A percentile compares a stretch with the other conserved stretches of the same genome.
Conservation (phyloP, 2,113 vertebrate species). For the Genyomyrus donnyi region DNA sequence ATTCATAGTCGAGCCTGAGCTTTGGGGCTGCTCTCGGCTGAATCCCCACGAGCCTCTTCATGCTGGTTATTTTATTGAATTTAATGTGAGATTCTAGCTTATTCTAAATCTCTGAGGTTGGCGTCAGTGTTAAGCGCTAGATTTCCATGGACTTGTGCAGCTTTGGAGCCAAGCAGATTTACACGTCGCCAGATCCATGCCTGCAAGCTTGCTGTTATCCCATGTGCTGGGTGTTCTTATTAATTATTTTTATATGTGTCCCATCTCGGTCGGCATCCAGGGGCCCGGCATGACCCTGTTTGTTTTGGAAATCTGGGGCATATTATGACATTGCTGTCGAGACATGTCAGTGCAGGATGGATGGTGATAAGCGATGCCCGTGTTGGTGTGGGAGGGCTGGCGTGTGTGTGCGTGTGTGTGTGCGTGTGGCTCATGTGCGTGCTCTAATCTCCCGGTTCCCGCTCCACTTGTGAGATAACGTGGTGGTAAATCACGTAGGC, state of each 20-base stretch:
- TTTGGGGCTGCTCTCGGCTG: not conserved
- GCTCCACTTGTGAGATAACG: not conserved
- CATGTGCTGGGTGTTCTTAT: not conserved
- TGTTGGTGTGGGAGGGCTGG: not conserved
- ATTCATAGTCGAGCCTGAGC: not conserved
- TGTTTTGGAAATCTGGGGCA: constrained; percentile 19
- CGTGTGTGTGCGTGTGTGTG: constrained; percentile 3
- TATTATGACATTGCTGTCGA: constrained; percentile 11
- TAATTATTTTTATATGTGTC: not conserved
- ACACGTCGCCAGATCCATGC: not conserved
- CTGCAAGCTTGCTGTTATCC: not conserved
- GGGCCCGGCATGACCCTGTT: not conserved
- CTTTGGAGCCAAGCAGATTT: not conserved
- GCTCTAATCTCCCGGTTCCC: not conserved
- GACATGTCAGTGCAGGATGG: not conserved
- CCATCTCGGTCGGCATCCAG: not conserved
- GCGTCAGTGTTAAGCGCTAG: not conserved
- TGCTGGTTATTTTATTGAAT: not conserved
- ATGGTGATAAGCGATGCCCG: not conserved
- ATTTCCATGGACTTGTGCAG: not conserved
- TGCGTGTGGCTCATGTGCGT: constrained; percentile 3
- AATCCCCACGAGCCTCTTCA: not conserved
- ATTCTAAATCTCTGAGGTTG: not conserved
- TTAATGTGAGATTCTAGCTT: not conserved
- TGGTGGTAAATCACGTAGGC: not conserved